Evolutionary conservation across 2,888 invertebrate genomes (phyloP), one percentile per base, ranked within the genome.

Genomic region (Tortricodes alternella): DNA sequence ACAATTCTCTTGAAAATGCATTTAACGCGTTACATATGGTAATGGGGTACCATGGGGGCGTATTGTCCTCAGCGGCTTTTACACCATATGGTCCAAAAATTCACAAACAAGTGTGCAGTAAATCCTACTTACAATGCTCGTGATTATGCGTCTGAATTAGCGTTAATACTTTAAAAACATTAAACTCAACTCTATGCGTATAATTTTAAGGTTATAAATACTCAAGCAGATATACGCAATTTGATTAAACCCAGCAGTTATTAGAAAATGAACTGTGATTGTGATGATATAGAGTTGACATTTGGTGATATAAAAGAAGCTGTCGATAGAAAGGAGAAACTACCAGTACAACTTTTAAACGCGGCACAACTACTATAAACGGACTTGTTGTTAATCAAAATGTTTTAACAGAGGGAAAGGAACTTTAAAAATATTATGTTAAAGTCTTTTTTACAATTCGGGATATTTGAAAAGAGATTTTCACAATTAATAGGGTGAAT

Each of bases 11-110:
- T 90, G 76, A 83, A 89, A 88, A 76, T 64, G 77, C 76, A 80
- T 86, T 87, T 91, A 91, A 91, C 91, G 76, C 72, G 79, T 80
- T 88, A 65, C 91, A 91, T 91, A 91, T 89, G 90, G 85, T 83
- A 85, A 84, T 78, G 65, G 78, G 72, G 80, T 66, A 62, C 70
- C 68, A 87, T 89, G 80, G 74, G 88, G 89, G 89, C 73, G 76
- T 77, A 88, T 89, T 90, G 89, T 89, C 76, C 80, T 72, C 66
- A 65, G 77, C 83, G 77, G 89, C 87, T 88, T 85, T 86, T 86
- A 85, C 74, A 85, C 91, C 91, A 91, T 91, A 91, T 91, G 91
- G 83, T 78, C 74, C 69, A 83, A 84, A 88, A 90, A 86, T 84
- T 85, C 76, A 84, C 82, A 86, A 87, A 88, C 88, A 89, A 89